Conservation (phyloP, 1,140 invertebrate genomes). For the Plodia interpunctella region DNA sequence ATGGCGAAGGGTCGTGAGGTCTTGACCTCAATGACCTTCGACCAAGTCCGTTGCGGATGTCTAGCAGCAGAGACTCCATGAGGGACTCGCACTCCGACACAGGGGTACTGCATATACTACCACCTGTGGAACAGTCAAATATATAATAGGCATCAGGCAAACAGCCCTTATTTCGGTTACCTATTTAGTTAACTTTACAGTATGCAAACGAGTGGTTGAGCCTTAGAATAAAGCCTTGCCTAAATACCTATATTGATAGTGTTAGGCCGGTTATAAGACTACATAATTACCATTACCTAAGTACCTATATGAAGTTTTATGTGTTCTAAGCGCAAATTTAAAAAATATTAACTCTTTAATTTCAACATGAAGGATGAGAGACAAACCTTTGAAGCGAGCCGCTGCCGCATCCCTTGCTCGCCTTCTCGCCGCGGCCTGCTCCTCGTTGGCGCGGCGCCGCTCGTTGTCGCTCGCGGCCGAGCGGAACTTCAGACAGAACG, state of each 20-base stretch:
- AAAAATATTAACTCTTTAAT: no score
- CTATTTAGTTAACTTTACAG: no score
- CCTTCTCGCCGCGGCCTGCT: slow-evolving; percentile 86
- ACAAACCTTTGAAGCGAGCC: background rate
- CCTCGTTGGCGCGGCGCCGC: slow-evolving; percentile 86
- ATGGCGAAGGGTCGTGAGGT: slow-evolving; percentile 71
- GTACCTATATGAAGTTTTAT: no score
- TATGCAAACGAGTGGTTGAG: no score
- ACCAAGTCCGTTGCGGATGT: slow-evolving; percentile 82
- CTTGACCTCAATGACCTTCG: slow-evolving; percentile 43
- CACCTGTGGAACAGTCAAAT: slow-evolving; percentile 53
- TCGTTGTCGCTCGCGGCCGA: slow-evolving; percentile 91
- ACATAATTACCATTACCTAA: no score
- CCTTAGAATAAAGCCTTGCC: no score
- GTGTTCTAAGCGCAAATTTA: no score
- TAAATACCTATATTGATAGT: no score
- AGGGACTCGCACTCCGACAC: slow-evolving; percentile 86
- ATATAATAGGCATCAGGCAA: no score
- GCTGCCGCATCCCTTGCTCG: slow-evolving; percentile 43
- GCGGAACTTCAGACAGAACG: slow-evolving; percentile 91
- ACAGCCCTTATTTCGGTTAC: no score
- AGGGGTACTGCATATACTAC: slow-evolving; percentile 82
- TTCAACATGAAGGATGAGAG: no score
- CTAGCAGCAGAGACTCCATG: slow-evolving; percentile 85
- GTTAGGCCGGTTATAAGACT: no score